Conservation (phyloP, 1,140 invertebrate species). For the Drosophila busckii region DNA sequence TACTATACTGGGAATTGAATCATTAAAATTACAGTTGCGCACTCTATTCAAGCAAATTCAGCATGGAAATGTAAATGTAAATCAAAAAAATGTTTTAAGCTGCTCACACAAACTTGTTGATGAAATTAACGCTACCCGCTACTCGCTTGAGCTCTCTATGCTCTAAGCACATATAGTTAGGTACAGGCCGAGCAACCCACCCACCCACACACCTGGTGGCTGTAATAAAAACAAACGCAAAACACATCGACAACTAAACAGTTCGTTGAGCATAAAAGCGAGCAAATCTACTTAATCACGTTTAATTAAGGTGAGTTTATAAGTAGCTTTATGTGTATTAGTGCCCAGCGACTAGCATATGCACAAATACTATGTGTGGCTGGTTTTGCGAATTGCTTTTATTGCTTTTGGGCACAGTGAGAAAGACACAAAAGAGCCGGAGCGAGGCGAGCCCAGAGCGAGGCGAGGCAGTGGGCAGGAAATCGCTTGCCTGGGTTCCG, state of each 20-base stretch:
- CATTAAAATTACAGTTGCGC: too few species aligned
- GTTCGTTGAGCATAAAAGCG: slow-evolving; percentile 73
- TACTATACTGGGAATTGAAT: not conserved
- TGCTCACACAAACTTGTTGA: slow-evolving; percentile 19
- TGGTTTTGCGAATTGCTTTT: slow-evolving; percentile 68
- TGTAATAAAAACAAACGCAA: slow-evolving; percentile 7
- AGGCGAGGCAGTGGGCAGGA: slow-evolving; percentile 22
- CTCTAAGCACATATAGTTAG: slow-evolving; percentile 54
- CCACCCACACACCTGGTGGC: slow-evolving; percentile 1
- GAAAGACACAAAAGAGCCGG: slow-evolving; percentile 58
- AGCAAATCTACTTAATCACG: slow-evolving; percentile 77
- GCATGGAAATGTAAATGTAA: too few species aligned
- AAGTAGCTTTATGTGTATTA: slow-evolving; percentile 47
- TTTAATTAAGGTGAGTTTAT: slow-evolving; percentile 77
- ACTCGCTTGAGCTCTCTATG: not conserved
- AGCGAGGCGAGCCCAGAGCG: slow-evolving; percentile 27
- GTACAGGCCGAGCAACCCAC: slow-evolving; percentile 31
- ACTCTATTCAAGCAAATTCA: too few species aligned
- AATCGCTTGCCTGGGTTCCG: slow-evolving; percentile 32
- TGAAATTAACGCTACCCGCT: not conserved
- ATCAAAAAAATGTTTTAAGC: too few species aligned
- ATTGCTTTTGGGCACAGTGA: slow-evolving; percentile 54
- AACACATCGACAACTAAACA: slow-evolving; percentile 67
- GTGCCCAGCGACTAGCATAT: slow-evolving; percentile 6
- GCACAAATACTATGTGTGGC: slow-evolving; percentile 6